Evolutionary conservation across 2,797 vertebrate species (phyloP).

Genomic region (Enteromius viviparus): DNA sequence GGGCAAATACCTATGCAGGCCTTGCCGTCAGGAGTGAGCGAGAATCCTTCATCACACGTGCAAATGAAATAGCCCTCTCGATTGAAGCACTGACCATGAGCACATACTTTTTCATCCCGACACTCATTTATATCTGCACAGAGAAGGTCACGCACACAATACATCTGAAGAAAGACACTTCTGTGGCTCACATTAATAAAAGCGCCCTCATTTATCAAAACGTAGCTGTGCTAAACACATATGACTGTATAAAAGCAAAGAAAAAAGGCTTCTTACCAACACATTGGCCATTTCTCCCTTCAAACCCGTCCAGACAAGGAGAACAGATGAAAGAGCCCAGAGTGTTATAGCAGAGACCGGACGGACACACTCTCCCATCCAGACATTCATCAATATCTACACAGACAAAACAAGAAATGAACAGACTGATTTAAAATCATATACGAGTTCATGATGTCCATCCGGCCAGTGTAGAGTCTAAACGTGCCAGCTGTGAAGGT

Average conservation of each 20-base stretch:
- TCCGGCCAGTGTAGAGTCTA: neutral
- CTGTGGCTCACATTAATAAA: conserved; percentile 2
- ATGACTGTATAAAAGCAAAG: neutral
- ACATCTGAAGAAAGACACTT: conserved; percentile 15
- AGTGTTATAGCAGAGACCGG: conserved; percentile 86
- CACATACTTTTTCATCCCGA: conserved; percentile 69
- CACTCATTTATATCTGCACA: conserved; percentile 79
- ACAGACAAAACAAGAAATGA: neutral
- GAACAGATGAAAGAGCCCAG: conserved; percentile 87
- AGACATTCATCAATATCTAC: conserved; percentile 90
- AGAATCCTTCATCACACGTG: conserved; percentile 73
- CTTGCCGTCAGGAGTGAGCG: conserved; percentile 69
- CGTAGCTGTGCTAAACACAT: conserved; percentile 11
- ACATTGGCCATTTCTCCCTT: conserved; percentile 86
- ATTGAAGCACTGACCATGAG: conserved; percentile 78
- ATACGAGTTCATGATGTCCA: neutral
- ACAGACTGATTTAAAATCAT: neutral
- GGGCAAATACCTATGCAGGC: conserved; percentile 71
- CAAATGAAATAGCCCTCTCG: conserved; percentile 78
- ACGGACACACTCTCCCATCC: conserved; percentile 78
- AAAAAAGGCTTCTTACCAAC: conserved; percentile 74
- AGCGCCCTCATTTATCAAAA: conserved; percentile 9
- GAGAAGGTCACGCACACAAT: conserved; percentile 48
- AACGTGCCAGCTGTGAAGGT: conserved; percentile 5
- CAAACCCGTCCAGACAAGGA: conserved; percentile 85